Conservation (phyloP, 1,140 invertebrate species). For the Drosophila novamexicana region DNA sequence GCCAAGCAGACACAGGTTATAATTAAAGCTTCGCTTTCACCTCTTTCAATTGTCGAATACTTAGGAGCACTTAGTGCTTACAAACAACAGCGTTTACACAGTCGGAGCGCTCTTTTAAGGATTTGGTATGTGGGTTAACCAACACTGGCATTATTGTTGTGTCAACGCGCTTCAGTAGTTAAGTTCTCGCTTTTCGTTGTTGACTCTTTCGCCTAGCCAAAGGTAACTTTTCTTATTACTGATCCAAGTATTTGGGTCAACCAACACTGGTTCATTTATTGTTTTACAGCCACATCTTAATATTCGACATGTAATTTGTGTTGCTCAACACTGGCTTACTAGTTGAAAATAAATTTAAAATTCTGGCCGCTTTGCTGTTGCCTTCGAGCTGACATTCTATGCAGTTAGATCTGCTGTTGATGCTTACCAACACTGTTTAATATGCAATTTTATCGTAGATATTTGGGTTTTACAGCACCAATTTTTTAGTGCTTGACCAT, state of each 20-base stretch:
- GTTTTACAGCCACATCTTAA: too few species aligned
- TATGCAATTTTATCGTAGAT: too few species aligned
- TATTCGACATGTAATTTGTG: too few species aligned
- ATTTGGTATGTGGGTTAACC: slow-evolving; percentile 8
- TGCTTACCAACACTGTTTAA: background rate
- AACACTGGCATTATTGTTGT: background rate
- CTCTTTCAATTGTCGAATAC: slow-evolving; percentile 49
- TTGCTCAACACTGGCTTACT: background rate
- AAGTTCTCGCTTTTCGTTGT: too few species aligned
- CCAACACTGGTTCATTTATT: background rate
- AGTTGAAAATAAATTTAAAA: too few species aligned
- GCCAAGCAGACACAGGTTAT: slow-evolving; percentile 43
- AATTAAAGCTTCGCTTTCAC: slow-evolving; percentile 55
- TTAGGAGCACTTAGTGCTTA: slow-evolving; percentile 36
- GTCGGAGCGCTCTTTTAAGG: slow-evolving; percentile 6
- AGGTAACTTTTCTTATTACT: too few species aligned
- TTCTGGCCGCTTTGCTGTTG: too few species aligned
- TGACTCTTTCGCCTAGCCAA: too few species aligned
- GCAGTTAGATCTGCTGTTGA: background rate
- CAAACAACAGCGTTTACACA: slow-evolving; percentile 18
- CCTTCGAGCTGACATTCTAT: too few species aligned
- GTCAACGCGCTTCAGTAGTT: too few species aligned
- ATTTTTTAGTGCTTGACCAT: too few species aligned
- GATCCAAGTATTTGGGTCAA: background rate
- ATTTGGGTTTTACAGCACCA: too few species aligned